Percentiles rank a stretch among this genome's conserved stretches.
These are phyloP conservation scores for Eospalax fontanierii DNA, from an alignment of 2,797 vertebrate genomes.

Conservation along the genomic window DNA sequence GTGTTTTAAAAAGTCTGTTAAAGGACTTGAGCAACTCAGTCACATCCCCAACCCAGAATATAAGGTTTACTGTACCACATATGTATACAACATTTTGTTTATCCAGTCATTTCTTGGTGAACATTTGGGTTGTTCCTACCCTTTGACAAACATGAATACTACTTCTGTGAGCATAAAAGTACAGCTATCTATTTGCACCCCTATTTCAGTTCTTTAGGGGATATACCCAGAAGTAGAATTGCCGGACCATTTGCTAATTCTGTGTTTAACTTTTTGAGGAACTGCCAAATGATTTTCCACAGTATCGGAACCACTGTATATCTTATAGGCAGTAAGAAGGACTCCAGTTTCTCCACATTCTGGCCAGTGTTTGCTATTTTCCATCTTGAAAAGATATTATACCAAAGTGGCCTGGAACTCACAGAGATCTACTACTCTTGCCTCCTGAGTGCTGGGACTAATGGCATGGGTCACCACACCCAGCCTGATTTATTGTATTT, in stretches of 20 bases:
- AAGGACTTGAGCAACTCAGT: neutral
- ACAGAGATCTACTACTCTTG: too few relatives aligned
- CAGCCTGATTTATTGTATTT: neutral
- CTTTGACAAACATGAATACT: neutral
- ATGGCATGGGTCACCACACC: too few relatives aligned
- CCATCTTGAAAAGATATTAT: constrained; percentile 8
- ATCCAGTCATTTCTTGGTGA: neutral
- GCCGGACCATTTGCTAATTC: constrained; percentile 35
- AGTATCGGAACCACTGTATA: neutral
- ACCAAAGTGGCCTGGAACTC: too few relatives aligned
- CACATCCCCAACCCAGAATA: neutral
- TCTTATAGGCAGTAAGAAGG: neutral
- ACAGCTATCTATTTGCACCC: constrained; percentile 4
- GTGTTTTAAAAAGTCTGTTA: too few relatives aligned
- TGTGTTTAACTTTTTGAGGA: constrained; percentile 46
- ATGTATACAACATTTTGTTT: neutral
- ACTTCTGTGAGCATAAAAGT: neutral
- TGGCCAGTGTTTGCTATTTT: constrained; percentile 44
- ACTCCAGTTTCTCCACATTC: neutral
- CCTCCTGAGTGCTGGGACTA: too few relatives aligned
- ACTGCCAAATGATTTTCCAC: constrained; percentile 30
- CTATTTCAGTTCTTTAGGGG: neutral
- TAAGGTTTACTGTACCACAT: too few relatives aligned
- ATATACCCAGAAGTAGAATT: constrained; percentile 19
- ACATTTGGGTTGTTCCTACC: constrained; percentile 26